Evolutionary conservation across 2,888 invertebrate species (phyloP), one percentile per base, ranked within the genome.

Genomic region (Tipula unca): DNA sequence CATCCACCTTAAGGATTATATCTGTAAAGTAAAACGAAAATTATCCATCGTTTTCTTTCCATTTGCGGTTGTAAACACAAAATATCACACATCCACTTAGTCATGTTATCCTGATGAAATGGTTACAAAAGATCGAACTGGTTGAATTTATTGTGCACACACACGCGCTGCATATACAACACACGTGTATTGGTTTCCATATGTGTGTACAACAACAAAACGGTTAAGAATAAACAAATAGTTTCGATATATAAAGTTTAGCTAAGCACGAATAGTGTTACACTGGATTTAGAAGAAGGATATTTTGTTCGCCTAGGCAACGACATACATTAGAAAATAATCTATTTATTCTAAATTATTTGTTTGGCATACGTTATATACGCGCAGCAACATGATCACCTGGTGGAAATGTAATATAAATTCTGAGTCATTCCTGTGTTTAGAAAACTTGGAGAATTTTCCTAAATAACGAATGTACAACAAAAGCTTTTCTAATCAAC

Each of bases 111-210:
- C 84, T 84, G 84, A 36, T 84, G 20, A 36, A 84, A 84, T 39
- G 84, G 84, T 84, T 84, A 84, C 84, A 84, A 84, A 84, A 84
- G 39, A 84, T 84, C 84, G 84, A 84, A 84, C 36, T 35, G 84
- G 39, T 84, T 84, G 36, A 84, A 10, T 83, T 32, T 84, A 35
- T 84, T 20, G 36, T 2, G 20, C 1, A 84, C 25, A 69, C 25
- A 69, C 25, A 25, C 6, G 8, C 25, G n/a, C 10, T 8, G 1
- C 25, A 48, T 17, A 48, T 17, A 13, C 13, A n/a, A n/a, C 69
- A 69, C 10, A 25, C 25, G 13, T 69, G 25, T 25, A 1, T 3
- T 69, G 10, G 25, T 69, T 69, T 14, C 3, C 69, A 69, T 25
- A 69, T 69, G 69, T 69, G 69, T 10, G 10, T 25, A 69, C 25